A percentile compares a stretch with the other conserved stretches of the same genome.
Conservation (phyloP, 2,888 invertebrate genomes). For the Trachelus tabidus region DNA sequence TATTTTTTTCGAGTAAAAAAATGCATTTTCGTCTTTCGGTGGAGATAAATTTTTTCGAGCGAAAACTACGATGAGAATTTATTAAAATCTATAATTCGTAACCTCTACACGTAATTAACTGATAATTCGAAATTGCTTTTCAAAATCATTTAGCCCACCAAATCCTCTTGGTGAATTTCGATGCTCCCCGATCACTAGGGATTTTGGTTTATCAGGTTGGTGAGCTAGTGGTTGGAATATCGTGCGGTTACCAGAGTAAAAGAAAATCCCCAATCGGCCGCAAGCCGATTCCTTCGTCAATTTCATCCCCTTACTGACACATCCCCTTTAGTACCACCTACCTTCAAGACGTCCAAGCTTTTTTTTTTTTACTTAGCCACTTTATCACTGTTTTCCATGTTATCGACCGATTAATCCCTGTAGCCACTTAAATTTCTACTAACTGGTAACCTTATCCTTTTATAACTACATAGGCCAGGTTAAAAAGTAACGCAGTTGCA, state of each 20-base stretch:
- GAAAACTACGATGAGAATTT: not conserved
- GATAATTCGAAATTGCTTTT: not conserved
- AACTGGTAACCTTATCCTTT: conserved; percentile 2
- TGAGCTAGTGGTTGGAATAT: not conserved
- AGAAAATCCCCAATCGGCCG: not conserved
- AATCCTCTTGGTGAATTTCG: not conserved
- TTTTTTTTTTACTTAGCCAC: not conserved
- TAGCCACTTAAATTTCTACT: conserved; percentile 26
- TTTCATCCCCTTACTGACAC: not conserved
- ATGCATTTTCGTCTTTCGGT: not conserved
- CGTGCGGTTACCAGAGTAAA: not conserved
- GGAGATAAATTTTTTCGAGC: not conserved
- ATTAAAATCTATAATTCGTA: not conserved
- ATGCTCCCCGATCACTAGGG: not conserved
- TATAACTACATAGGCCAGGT: not conserved
- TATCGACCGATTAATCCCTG: conserved; percentile 30
- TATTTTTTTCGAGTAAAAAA: not conserved
- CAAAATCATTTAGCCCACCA: not conserved
- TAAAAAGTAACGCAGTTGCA: not conserved
- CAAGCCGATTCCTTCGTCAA: not conserved
- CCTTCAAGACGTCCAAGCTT: not conserved
- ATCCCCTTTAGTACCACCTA: not conserved
- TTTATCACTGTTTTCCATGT: conserved; percentile 29
- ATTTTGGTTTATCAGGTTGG: not conserved
- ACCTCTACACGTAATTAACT: not conserved